Base-by-base conservation (phyloP, 2,797 vertebrate species). In the Gorsachius magnificus region DNA sequence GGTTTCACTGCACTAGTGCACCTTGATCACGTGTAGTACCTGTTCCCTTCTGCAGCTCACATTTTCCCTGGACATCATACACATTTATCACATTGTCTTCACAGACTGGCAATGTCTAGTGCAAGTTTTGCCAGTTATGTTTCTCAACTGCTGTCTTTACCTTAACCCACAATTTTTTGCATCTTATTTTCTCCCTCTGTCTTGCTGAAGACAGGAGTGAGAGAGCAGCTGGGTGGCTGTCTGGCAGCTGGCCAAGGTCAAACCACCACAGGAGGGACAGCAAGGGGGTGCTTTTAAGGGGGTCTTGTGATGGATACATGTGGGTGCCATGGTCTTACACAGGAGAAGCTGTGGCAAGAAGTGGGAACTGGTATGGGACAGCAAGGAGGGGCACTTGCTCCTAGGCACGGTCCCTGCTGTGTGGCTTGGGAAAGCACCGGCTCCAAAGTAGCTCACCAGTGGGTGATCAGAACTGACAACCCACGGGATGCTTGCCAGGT, bases 331-430 rank as follows among this genome's bases (percentile, higher is more conserved):
- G 0, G 11, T 36, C 43, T 66, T 20, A 66, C 20, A 71, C 35
- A 60, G 38, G 22, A 53, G n/a, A 66, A 66, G 43, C 18, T 38
- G 6, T 26, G 31, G 11, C 15, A 68, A 65, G 63, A 75, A 81
- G 21, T 14, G 75, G 35, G 7, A 21, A 20, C 4, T 43, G 20
- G 28, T 46, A 24, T 46, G 72, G 36, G 56, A 70, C n/a, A 71
- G 19, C 26, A 81, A 87, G 18, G 13, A 78, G n/a, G 12, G 41
- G 5, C 5, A 22, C 21, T 63, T 48, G 20, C 16, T 69, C 11
- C 31, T 9, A n/a, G 28, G 9, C 3, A 19, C 0, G 4, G 10
- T 41, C 33, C 31, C 17, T 48, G 6, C 19, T 29, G 1, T 16
- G 18, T 36, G 25, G 8, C 13, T 53, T 45, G 21, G 54, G 53